Evolutionary conservation across 2,113 vertebrate species (phyloP).

Genomic region (Steatornis caripensis): DNA sequence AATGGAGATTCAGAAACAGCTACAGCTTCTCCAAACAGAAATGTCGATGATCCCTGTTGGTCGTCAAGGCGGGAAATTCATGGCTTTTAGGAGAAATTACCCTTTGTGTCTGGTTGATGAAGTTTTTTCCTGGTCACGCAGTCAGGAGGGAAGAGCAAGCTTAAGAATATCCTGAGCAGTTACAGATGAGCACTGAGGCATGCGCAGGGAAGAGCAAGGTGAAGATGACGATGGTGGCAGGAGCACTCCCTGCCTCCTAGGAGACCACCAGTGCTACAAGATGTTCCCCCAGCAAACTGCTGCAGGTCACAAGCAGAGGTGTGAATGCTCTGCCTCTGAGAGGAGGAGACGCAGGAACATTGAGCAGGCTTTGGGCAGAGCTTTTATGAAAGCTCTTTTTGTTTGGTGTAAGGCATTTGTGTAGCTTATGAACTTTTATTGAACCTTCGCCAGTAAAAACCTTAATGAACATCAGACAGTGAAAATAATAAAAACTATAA

Average conservation of each 20-base stretch:
- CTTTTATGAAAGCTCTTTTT: neutral
- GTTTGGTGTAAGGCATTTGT: neutral
- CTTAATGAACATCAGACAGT: neutral
- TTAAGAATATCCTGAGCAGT: neutral
- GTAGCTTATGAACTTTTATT: neutral
- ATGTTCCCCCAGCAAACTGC: neutral
- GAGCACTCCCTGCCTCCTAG: neutral
- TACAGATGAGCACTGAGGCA: neutral
- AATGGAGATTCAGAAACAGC: neutral
- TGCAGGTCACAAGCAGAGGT: neutral
- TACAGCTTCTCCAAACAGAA: neutral
- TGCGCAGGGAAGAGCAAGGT: neutral
- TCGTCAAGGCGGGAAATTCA: neutral
- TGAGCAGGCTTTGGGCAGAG: neutral
- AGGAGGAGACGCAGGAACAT: neutral
- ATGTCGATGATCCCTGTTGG: neutral
- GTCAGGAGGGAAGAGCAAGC: neutral
- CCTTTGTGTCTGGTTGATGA: neutral
- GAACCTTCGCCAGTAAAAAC: neutral
- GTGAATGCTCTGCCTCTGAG: neutral
- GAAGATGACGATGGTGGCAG: neutral
- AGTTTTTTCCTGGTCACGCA: neutral
- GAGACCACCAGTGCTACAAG: neutral
- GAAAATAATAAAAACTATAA: slow-evolving; percentile 15
- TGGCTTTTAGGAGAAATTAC: neutral